A percentile compares a stretch with the other conserved stretches of the same genome.
Conservation (phyloP, 1,140 invertebrate genomes). For the Bombus waltoni region DNA sequence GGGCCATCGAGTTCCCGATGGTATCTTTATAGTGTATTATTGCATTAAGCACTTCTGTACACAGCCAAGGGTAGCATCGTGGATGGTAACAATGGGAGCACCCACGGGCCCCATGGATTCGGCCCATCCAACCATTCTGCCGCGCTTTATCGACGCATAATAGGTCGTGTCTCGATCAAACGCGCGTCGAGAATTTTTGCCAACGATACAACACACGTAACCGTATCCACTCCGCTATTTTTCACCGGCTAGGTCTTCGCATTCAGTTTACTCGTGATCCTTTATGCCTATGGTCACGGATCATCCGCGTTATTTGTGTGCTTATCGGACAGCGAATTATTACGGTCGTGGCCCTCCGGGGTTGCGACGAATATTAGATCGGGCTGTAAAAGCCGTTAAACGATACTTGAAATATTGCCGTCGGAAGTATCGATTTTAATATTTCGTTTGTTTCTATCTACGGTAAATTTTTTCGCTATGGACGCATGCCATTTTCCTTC, state of each 20-base stretch:
- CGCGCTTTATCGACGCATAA: slow-evolving; percentile 61
- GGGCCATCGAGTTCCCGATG: slow-evolving; percentile 70
- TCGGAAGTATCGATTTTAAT: background rate
- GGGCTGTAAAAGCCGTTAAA: slow-evolving; percentile 19
- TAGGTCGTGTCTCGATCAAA: slow-evolving; percentile 63
- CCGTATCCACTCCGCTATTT: slow-evolving; percentile 49
- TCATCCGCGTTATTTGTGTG: slow-evolving; percentile 30
- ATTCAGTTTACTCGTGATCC: slow-evolving; percentile 40
- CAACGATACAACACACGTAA: slow-evolving; percentile 51
- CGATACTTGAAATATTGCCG: background rate
- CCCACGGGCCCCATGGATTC: slow-evolving; percentile 61
- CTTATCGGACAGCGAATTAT: slow-evolving; percentile 41
- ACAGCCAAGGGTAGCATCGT: slow-evolving; percentile 70
- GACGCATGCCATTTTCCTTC: too few relatives aligned
- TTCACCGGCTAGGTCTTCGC: slow-evolving; percentile 25
- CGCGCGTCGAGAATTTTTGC: slow-evolving; percentile 48
- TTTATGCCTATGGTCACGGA: slow-evolving; percentile 22
- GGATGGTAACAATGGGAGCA: slow-evolving; percentile 58
- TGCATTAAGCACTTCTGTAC: slow-evolving; percentile 80
- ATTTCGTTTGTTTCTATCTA: too few relatives aligned
- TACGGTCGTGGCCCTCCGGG: background rate
- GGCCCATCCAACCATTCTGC: slow-evolving; percentile 39
- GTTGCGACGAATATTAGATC: background rate
- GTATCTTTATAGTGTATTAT: slow-evolving; percentile 81
- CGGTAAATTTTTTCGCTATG: too few relatives aligned